Percentiles rank a stretch among this genome's conserved stretches.
Evolutionary conservation across 2,113 vertebrate species (phyloP).

Genomic region (Aspiorhynchus laticeps): DNA sequence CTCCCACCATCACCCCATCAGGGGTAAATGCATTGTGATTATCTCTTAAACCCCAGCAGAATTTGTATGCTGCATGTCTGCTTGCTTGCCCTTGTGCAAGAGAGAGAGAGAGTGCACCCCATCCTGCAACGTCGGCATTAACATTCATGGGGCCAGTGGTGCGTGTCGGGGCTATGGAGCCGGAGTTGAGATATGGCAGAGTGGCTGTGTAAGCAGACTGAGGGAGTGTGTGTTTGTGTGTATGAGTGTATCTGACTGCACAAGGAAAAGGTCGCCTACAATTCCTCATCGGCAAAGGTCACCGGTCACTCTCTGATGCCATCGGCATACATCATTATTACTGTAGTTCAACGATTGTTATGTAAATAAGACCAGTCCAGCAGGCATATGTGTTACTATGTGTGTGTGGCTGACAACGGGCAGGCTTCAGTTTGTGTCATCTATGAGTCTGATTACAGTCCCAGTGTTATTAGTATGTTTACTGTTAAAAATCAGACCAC

Average conservation of each 20-base stretch:
- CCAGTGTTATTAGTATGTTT: background rate
- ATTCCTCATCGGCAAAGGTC: slow-evolving; percentile 74
- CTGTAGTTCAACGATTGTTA: slow-evolving; percentile 68
- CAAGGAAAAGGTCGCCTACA: slow-evolving; percentile 66
- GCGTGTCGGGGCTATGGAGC: slow-evolving; percentile 69
- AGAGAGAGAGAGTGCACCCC: background rate
- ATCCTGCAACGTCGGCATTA: slow-evolving; percentile 64
- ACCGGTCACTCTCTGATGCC: slow-evolving; percentile 62
- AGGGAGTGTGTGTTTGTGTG: slow-evolving; percentile 33
- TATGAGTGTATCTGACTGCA: slow-evolving; percentile 3
- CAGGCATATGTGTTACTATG: background rate
- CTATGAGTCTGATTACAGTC: background rate
- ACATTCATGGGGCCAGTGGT: slow-evolving; percentile 79
- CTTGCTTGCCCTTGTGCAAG: background rate
- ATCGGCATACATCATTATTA: slow-evolving; percentile 75
- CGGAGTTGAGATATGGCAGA: slow-evolving; percentile 60
- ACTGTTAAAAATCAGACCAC: background rate
- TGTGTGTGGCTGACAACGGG: background rate
- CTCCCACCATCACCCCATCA: slow-evolving; percentile 11
- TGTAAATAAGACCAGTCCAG: slow-evolving; percentile 59
- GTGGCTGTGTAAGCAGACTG: background rate
- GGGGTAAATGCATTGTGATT: slow-evolving; percentile 28
- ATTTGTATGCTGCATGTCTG: slow-evolving; percentile 29
- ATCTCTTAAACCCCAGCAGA: slow-evolving; percentile 27
- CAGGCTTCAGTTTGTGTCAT: background rate